phyloP scores from a whole-genome alignment of 2,888 invertebrate genomes.

The Hydraecia micacea region DNA sequence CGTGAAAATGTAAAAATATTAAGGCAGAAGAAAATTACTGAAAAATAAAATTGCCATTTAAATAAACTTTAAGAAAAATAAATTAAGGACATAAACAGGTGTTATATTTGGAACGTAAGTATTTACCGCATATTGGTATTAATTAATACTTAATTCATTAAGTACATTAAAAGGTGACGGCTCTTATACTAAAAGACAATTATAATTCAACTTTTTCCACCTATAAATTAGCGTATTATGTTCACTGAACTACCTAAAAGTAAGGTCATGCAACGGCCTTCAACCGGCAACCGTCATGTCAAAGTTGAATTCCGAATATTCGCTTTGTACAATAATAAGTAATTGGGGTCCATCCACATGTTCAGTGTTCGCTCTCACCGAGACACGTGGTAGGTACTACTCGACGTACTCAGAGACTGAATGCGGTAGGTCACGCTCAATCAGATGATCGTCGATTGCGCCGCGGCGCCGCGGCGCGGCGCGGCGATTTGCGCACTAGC shows the following conservation, averaged over 20 bases:
- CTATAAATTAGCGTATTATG: constrained; percentile 12
- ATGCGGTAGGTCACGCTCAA: constrained; percentile 76
- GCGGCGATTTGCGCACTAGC: constrained; percentile 58
- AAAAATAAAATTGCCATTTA: constrained; percentile 4
- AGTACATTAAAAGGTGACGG: constrained; percentile 17
- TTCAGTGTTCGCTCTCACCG: constrained; percentile 45
- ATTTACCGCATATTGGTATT: constrained; percentile 2
- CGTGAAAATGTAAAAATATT: neutral
- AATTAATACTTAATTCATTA: constrained; percentile 12
- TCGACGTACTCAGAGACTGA: constrained; percentile 60
- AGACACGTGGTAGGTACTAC: constrained; percentile 31
- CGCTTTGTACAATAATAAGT: constrained; percentile 32
- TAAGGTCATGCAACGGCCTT: constrained; percentile 42
- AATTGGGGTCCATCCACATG: constrained; percentile 44
- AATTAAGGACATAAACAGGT: constrained; percentile 1
- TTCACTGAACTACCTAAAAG: constrained; percentile 22
- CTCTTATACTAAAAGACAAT: constrained; percentile 22
- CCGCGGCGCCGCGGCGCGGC: constrained; percentile 2
- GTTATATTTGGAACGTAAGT: constrained; percentile 4
- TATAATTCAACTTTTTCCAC: constrained; percentile 25
- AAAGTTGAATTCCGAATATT: constrained; percentile 44
- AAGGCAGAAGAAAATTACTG: neutral
- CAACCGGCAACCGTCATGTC: constrained; percentile 20
- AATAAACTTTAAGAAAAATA: constrained; percentile 7
- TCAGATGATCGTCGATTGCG: constrained; percentile 69